These are phyloP conservation scores for Panagrolaimus sp. DNA, from an alignment of 1,140 invertebrate genomes.

Conservation along the genomic window DNA sequence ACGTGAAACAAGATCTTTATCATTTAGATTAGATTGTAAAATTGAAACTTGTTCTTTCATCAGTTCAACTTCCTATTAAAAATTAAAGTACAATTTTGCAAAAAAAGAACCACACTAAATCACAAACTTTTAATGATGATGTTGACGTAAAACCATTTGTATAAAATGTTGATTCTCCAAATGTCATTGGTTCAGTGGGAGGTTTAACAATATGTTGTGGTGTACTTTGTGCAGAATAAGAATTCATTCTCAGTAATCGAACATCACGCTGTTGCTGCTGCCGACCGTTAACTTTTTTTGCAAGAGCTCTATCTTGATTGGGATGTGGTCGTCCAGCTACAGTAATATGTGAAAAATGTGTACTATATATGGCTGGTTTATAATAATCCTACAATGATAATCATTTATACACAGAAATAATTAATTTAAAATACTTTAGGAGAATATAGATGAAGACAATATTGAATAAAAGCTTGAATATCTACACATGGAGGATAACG, in stretches of 20 bases:
- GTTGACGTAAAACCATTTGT: neutral
- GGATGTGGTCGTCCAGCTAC: slow-evolving; percentile 40
- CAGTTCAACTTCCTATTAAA: slow-evolving; percentile 9
- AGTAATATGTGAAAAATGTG: slow-evolving; percentile 29
- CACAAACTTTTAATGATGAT: neutral
- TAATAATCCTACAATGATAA: slow-evolving; percentile 30
- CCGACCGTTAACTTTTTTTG: slow-evolving; percentile 6
- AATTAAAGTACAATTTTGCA: neutral
- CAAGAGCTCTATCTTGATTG: slow-evolving; percentile 25
- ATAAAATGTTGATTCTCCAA: neutral
- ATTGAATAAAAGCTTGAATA: slow-evolving; percentile 66
- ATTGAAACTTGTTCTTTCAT: slow-evolving; percentile 33
- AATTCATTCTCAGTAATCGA: neutral
- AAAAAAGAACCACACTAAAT: neutral
- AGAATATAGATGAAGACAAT: slow-evolving; percentile 66
- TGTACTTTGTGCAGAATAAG: neutral
- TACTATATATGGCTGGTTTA: slow-evolving; percentile 21
- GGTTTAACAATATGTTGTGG: too few species aligned
- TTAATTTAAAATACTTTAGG: slow-evolving; percentile 57
- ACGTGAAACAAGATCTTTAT: slow-evolving; percentile 17
- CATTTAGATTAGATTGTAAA: slow-evolving; percentile 23
- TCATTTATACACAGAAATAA: neutral
- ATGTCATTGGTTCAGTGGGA: too few species aligned
- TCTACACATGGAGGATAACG: slow-evolving; percentile 67
- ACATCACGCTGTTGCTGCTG: neutral